phyloP scores from a whole-genome alignment of 2,113 vertebrate genomes.

The Planiliza haematocheilus region DNA sequence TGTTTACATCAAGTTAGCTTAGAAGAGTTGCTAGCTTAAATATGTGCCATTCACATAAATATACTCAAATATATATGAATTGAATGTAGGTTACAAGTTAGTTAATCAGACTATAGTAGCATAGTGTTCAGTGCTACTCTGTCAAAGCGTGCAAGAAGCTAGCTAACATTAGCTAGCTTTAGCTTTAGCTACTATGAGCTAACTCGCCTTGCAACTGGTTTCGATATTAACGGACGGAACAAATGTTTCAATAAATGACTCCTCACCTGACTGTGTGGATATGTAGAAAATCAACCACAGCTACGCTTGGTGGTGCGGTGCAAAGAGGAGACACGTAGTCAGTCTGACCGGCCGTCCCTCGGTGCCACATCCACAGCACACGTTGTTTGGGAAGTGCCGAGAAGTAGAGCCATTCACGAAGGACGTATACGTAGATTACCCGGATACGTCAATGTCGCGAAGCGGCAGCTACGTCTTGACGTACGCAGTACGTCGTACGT shows the following conservation, averaged over 20 bases:
- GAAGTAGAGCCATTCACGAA: slow-evolving; percentile 45
- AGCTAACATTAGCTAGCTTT: slow-evolving; percentile 61
- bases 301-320: neutral
- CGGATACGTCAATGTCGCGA: neutral
- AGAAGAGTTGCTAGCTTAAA: neutral
- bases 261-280: slow-evolving; percentile 35
- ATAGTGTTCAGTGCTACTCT: neutral
- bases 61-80: neutral
- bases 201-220: neutral
- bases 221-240: neutral
- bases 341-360: neutral
- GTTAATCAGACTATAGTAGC: neutral
- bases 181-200: slow-evolving; percentile 46
- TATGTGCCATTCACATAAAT: neutral
- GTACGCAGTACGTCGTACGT: slow-evolving; percentile 11
- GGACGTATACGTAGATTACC: neutral
- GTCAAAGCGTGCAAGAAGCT: slow-evolving; percentile 11
- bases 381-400: slow-evolving; percentile 27
- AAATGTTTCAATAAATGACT: rapidly evolving
- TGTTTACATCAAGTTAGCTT: neutral
- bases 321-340: slow-evolving; percentile 59
- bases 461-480: neutral
- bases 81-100: neutral
- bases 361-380: slow-evolving; percentile 80
- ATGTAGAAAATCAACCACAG: neutral